Percentiles rank a stretch among this genome's conserved stretches.
phyloP scores from a whole-genome alignment of 2,888 invertebrate genomes.

The Bellardia pandia region DNA sequence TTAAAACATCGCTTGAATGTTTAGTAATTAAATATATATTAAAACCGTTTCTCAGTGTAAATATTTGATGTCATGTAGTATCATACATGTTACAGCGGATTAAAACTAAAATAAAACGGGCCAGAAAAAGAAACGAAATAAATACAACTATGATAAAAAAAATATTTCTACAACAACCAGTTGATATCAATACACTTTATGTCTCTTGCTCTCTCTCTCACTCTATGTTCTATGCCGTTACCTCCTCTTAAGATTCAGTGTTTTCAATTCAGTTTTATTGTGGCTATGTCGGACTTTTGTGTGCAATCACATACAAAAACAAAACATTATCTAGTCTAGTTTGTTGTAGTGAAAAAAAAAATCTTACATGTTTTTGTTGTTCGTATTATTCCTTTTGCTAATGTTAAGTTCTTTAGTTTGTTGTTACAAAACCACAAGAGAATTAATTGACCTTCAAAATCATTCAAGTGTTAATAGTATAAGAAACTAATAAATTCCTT shows the following conservation, averaged over 20 bases:
- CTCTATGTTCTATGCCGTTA: neutral
- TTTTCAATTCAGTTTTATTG: neutral
- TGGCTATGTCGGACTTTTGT: slow-evolving; percentile 1
- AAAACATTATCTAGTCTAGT: slow-evolving; percentile 69
- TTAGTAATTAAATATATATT: no score
- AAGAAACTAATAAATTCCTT: slow-evolving; percentile 74
- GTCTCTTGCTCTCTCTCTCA: no score
- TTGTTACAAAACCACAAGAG: slow-evolving; percentile 66
- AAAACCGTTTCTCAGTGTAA: slow-evolving; percentile 8
- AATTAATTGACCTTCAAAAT: slow-evolving; percentile 74
- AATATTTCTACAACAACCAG: slow-evolving; percentile 63
- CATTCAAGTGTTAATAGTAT: slow-evolving; percentile 74
- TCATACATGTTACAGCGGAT: slow-evolving; percentile 3
- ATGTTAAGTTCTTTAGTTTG: slow-evolving; percentile 50
- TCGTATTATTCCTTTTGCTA: neutral
- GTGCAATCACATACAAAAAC: slow-evolving; percentile 60
- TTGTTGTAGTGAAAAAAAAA: slow-evolving; percentile 46
- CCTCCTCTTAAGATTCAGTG: neutral
- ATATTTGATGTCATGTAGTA: neutral
- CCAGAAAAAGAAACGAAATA: neutral
- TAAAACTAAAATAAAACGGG: slow-evolving; percentile 33
- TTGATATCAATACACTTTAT: slow-evolving; percentile 62
- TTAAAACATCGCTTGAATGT: no score
- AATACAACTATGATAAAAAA: slow-evolving; percentile 57
- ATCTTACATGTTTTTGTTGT: neutral